These are phyloP conservation scores for Nasua narica DNA, from an alignment of 2,797 vertebrate species.

Conservation along the genomic window DNA sequence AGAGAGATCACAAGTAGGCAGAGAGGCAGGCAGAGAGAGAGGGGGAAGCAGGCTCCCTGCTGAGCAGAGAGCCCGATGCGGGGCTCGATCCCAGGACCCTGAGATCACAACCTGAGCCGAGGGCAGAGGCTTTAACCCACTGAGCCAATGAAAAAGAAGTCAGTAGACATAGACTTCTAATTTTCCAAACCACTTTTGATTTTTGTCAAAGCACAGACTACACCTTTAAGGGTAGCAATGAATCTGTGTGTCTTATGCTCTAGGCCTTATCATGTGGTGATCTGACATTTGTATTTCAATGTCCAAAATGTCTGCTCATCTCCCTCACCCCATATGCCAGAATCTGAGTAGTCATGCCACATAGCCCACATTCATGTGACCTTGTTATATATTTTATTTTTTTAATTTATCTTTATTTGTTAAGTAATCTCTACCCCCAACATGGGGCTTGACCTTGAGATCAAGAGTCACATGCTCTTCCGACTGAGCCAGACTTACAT, in stretches of 20 bases:
- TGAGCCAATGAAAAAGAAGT: constrained; percentile 28
- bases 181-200: neutral
- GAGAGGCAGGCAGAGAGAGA: too few species aligned
- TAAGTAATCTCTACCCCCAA: neutral
- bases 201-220: neutral
- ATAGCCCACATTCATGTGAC: neutral
- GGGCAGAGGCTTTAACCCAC: too few species aligned
- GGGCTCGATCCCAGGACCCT: too few species aligned
- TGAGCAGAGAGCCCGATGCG: too few species aligned
- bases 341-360: neutral
- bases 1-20: too few species aligned
- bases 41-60: too few species aligned
- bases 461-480: neutral
- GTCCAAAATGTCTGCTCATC: neutral
- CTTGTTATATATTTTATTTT: neutral
- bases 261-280: neutral
- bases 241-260: neutral
- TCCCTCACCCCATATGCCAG: neutral
- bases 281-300: neutral
- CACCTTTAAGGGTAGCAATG: neutral
- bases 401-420: neutral
- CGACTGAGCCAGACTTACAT: neutral
- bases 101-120: too few species aligned
- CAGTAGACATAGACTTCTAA: neutral
- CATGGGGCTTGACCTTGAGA: neutral